Evolutionary conservation across 2,797 vertebrate species (phyloP).

Genomic region (Aphelocoma californica): DNA sequence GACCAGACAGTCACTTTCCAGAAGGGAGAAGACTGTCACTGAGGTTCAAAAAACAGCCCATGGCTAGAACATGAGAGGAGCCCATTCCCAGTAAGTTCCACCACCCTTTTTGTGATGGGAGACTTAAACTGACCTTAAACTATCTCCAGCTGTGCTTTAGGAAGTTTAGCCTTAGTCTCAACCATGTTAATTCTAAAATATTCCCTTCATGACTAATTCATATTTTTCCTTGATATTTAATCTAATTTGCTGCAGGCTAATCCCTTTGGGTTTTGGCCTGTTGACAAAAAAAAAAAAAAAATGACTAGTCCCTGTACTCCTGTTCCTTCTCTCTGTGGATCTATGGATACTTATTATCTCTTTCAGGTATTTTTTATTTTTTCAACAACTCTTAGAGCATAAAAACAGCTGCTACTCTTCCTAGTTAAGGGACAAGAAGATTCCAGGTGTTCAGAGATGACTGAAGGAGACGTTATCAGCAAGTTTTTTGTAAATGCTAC

Average conservation of each 20-base stretch:
- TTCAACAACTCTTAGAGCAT: background rate
- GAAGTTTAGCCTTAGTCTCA: background rate
- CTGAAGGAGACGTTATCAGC: background rate
- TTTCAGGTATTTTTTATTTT: background rate
- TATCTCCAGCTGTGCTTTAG: constrained; percentile 18
- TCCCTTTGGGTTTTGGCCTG: background rate
- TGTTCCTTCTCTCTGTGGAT: background rate
- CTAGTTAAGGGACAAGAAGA: background rate
- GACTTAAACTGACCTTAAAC: background rate
- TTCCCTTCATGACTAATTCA: constrained; percentile 19
- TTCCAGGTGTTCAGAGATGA: background rate
- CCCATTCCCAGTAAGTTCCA: rapidly evolving
- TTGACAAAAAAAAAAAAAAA: background rate
- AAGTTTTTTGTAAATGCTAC: background rate
- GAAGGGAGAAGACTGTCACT: background rate
- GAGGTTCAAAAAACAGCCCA: background rate
- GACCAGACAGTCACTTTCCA: background rate
- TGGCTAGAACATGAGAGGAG: background rate
- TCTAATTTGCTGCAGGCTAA: constrained; percentile 30
- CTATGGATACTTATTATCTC: background rate
- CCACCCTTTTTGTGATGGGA: background rate
- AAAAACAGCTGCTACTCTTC: constrained; percentile 13
- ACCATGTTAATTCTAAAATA: constrained; percentile 13
- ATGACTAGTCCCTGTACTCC: background rate
- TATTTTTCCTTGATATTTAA: constrained; percentile 32